These are phyloP conservation scores for Cryptosula pallasiana DNA, from an alignment of 2,888 invertebrate genomes.

Conservation along the genomic window DNA sequence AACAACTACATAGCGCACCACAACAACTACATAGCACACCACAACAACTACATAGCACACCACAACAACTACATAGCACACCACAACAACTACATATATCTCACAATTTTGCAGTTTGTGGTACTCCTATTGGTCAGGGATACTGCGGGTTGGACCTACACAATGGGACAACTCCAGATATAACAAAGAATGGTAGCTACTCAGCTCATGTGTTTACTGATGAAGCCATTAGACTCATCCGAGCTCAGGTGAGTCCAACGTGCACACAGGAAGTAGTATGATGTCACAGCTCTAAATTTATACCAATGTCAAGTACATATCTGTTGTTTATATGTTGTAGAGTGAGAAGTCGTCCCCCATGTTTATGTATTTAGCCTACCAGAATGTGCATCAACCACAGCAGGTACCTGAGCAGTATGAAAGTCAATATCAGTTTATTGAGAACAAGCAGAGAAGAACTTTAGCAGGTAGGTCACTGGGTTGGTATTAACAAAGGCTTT, in stretches of 20 bases:
- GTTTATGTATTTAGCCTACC: slow-evolving; percentile 77
- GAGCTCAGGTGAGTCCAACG: neutral
- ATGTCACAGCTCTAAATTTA: too few species aligned
- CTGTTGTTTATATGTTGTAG: neutral
- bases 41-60: too few species aligned
- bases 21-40: too few species aligned
- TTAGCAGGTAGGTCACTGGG: slow-evolving; percentile 58
- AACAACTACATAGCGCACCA: too few species aligned
- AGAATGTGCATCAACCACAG: slow-evolving; percentile 77
- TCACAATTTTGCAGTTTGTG: too few species aligned
- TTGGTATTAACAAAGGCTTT: neutral
- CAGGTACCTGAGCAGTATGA: slow-evolving; percentile 51
- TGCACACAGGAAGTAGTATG: too few species aligned
- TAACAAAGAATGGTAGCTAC: neutral
- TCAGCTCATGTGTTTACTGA: slow-evolving; percentile 17
- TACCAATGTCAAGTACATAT: neutral
- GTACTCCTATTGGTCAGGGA: neutral
- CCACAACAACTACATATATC: too few species aligned
- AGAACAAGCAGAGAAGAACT: slow-evolving; percentile 22
- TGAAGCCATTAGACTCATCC: neutral
- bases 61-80: too few species aligned
- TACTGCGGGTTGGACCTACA: slow-evolving; percentile 26
- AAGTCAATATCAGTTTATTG: slow-evolving; percentile 17
- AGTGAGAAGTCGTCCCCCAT: slow-evolving; percentile 59
- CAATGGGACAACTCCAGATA: slow-evolving; percentile 10